A percentile compares a stretch with the other conserved stretches of the same genome.
Conservation (phyloP, 2,888 invertebrate species). For the Drosophila fulvimacula region DNA sequence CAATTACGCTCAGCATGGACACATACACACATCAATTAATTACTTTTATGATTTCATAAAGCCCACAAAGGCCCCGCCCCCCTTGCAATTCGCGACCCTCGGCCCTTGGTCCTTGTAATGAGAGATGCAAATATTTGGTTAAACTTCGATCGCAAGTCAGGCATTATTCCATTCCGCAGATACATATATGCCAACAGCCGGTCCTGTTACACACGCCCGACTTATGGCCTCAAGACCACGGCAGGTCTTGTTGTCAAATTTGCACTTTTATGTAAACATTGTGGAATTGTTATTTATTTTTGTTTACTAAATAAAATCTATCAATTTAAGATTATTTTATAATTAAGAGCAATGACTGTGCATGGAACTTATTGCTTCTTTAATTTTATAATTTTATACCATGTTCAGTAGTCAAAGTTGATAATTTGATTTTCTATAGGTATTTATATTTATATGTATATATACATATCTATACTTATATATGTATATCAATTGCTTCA, state of each 20-base stretch:
- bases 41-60: constrained; percentile 75
- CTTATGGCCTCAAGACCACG: constrained; percentile 5
- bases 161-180: constrained; percentile 14
- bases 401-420: too few relatives aligned
- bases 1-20: constrained; percentile 59
- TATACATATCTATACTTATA: too few relatives aligned
- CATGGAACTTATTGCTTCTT: too few relatives aligned
- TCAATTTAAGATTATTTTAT: too few relatives aligned
- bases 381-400: too few relatives aligned
- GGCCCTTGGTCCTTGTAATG: constrained; percentile 48
- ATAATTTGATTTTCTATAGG: too few relatives aligned
- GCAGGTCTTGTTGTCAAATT: background rate
- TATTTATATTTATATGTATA: too few relatives aligned
- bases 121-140: constrained; percentile 68
- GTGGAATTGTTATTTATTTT: too few relatives aligned
- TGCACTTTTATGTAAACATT: too few relatives aligned
- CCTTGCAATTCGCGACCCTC: background rate
- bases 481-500: background rate
- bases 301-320: too few relatives aligned
- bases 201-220: constrained; percentile 1
- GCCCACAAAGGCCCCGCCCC: constrained; percentile 21
- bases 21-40: constrained; percentile 72
- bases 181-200: constrained; percentile 14
- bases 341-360: too few relatives aligned
- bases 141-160: constrained; percentile 34